These are phyloP conservation scores for Montipora capricornis DNA, from an alignment of 64 coral and sea anemone species.

Conservation along the genomic window DNA sequence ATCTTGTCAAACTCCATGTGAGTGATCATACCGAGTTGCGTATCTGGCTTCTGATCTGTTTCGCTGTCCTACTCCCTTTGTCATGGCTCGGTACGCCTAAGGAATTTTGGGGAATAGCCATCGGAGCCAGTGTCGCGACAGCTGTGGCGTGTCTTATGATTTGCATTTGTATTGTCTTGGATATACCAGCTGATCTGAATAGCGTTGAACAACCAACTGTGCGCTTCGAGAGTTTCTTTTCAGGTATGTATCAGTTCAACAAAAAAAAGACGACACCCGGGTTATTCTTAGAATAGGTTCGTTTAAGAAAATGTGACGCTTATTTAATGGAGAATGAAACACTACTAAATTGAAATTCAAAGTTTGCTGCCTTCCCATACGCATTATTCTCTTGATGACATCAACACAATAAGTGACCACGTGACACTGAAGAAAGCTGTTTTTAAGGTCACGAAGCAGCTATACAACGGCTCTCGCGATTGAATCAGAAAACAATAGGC, in stretches of 20 bases:
- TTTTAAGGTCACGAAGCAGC: no score
- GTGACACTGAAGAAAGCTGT: no score
- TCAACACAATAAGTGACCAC: no score
- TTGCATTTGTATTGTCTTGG: constrained; percentile 71
- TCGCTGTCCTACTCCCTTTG: constrained; percentile 74
- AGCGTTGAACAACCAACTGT: constrained; percentile 54
- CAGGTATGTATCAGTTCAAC: constrained; percentile 58
- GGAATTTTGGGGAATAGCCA: constrained; percentile 93
- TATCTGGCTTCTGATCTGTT: constrained; percentile 85
- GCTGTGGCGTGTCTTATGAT: constrained; percentile 88
- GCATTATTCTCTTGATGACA: no score
- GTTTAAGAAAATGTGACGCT: no score
- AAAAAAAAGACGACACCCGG: no score
- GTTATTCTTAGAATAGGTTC: background rate
- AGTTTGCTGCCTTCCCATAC: no score
- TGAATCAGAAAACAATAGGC: no score
- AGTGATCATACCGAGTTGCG: constrained; percentile 53
- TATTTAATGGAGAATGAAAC: no score
- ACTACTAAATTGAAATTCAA: no score
- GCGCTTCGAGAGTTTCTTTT: constrained; percentile 77
- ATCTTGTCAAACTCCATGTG: constrained; percentile 70
- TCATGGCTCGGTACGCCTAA: constrained; percentile 95
- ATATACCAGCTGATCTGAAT: constrained; percentile 61
- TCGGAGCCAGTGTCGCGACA: constrained; percentile 84
- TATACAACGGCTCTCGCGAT: no score